These are phyloP conservation scores for Nematopogon swammerdamellus DNA, from an alignment of 2,888 invertebrate genomes.

Conservation along the genomic window DNA sequence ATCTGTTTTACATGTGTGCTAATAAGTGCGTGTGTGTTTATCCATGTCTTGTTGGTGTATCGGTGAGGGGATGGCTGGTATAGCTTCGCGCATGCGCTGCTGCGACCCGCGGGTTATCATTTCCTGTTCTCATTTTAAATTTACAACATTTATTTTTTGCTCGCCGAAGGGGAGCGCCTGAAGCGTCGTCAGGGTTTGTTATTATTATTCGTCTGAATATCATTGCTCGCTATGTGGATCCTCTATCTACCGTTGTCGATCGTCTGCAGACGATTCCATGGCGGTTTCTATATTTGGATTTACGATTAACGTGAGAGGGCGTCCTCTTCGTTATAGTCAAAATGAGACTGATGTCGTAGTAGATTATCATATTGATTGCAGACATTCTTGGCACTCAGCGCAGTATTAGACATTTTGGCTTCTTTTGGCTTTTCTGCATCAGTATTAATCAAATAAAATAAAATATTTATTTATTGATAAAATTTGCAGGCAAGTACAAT, in stretches of 20 bases:
- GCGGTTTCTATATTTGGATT: not conserved
- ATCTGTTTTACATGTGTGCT: constrained; percentile 10
- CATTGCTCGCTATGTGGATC: not conserved
- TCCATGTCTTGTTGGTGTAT: constrained; percentile 14
- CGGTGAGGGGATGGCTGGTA: constrained; percentile 13
- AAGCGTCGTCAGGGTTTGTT: constrained; percentile 15
- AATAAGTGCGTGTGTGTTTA: constrained; percentile 13
- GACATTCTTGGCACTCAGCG: too few species aligned
- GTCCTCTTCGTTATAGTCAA: not conserved
- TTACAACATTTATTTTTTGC: constrained; percentile 47
- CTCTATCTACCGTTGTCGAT: not conserved
- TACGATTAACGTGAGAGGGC: not conserved
- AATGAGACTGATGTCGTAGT: too few species aligned
- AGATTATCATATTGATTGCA: too few species aligned
- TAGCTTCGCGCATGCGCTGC: constrained; percentile 24
- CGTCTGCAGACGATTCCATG: not conserved
- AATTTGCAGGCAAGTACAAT: too few species aligned
- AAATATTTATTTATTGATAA: too few species aligned
- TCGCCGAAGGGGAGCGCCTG: constrained; percentile 21
- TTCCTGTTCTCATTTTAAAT: constrained; percentile 54
- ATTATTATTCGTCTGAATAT: constrained; percentile 6
- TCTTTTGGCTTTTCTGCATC: too few species aligned
- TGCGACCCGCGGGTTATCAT: constrained; percentile 52
- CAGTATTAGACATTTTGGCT: too few species aligned
- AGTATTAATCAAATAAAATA: too few species aligned